A percentile compares a stretch with the other conserved stretches of the same genome.
These are phyloP conservation scores for Merops nubicus DNA, from an alignment of 2,113 vertebrate genomes.

Conservation along the genomic window DNA sequence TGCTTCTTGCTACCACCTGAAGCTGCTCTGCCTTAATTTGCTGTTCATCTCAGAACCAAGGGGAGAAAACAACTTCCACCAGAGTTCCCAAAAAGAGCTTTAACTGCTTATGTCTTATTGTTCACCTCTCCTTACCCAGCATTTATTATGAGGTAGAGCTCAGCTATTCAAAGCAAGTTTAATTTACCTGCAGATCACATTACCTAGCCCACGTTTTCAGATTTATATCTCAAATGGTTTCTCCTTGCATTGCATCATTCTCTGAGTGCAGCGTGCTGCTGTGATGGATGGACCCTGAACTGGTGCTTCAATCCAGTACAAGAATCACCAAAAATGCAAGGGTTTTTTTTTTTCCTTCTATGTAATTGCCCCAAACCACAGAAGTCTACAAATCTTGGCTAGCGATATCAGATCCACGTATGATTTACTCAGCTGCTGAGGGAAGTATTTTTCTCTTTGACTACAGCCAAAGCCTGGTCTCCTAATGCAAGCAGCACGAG, in stretches of 20 bases:
- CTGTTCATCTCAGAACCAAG: not conserved
- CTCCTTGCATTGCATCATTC: not conserved
- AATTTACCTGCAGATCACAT: conserved; percentile 3
- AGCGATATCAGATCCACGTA: not conserved
- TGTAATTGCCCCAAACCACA: not conserved
- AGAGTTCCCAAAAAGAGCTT: not conserved
- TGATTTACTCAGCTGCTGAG: not conserved
- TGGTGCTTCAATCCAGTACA: not conserved
- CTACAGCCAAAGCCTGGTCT: not conserved
- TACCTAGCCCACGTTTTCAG: not conserved
- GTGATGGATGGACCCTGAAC: not conserved
- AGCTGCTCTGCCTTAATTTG: fast-evolving
- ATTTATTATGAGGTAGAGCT: not conserved
- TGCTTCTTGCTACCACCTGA: not conserved
- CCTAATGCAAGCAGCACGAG: not conserved
- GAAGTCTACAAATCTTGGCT: not conserved
- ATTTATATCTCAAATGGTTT: not conserved
- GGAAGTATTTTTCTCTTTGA: not conserved
- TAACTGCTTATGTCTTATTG: not conserved
- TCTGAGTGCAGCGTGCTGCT: not conserved
- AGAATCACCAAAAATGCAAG: not conserved
- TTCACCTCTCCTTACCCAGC: not conserved
- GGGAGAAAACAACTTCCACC: not conserved
- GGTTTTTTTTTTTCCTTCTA: not conserved
- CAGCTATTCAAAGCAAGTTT: conserved; percentile 16